These are phyloP conservation scores for Strigamia maritima DNA, from an alignment of 2,888 invertebrate species.

Conservation along the genomic window DNA sequence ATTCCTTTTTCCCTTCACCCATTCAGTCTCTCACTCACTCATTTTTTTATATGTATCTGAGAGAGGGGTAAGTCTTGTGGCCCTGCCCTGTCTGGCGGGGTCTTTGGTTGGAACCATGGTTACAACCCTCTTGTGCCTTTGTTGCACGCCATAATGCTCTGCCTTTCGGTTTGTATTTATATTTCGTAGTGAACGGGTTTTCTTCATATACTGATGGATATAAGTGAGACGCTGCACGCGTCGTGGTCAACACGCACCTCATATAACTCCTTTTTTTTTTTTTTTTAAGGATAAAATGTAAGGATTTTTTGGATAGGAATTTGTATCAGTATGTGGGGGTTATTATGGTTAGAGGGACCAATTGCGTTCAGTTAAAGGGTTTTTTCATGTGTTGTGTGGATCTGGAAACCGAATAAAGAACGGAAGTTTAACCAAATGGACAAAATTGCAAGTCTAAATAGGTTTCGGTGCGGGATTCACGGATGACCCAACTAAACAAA, in stretches of 20 bases:
- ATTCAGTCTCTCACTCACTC: conserved; percentile 22
- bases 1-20: conserved; percentile 16
- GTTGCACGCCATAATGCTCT: conserved; percentile 19
- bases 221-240: conserved; percentile 1
- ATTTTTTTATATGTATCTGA: conserved; percentile 6
- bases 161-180: conserved; percentile 11
- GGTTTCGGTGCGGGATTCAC: too few relatives aligned
- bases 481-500: too few relatives aligned
- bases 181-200: conserved; percentile 26
- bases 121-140: conserved; percentile 28
- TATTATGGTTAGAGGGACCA: too few relatives aligned
- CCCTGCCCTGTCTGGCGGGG: conserved; percentile 22
- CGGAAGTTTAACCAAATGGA: too few relatives aligned
- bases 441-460: too few relatives aligned
- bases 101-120: conserved; percentile 27
- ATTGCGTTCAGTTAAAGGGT: too few relatives aligned
- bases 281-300: too few relatives aligned
- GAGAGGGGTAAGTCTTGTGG: conserved; percentile 31
- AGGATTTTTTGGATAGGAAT: too few relatives aligned
- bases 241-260: background rate
- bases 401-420: too few relatives aligned
- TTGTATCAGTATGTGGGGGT: too few relatives aligned
- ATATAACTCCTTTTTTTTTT: background rate
- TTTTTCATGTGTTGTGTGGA: too few relatives aligned
- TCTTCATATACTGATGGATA: background rate